phyloP scores from a whole-genome alignment of 2,888 invertebrate genomes.

The Clepsis dumicolana region DNA sequence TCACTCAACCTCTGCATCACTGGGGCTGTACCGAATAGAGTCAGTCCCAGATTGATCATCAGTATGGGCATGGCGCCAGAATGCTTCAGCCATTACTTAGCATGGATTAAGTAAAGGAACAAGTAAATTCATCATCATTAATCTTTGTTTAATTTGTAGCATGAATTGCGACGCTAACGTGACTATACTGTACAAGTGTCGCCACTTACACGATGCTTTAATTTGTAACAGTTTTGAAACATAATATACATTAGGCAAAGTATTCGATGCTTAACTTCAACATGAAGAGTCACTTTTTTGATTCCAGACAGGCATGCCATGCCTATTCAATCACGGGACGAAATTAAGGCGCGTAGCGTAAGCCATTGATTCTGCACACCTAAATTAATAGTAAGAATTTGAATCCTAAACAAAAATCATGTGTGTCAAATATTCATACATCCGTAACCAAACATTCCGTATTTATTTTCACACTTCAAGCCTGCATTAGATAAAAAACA shows the following conservation, averaged over 20 bases:
- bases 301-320: no score
- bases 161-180: background rate
- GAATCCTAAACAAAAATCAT: background rate
- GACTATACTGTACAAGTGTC: no score
- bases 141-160: background rate
- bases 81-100: background rate
- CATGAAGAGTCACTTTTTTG: no score
- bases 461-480: background rate
- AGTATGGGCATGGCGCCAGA: background rate
- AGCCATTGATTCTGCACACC: background rate
- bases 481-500: conserved; percentile 1
- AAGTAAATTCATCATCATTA: background rate
- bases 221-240: no score
- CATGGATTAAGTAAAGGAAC: background rate
- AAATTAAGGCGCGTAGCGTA: no score
- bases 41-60: background rate
- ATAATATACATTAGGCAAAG: no score
- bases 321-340: no score
- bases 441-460: background rate
- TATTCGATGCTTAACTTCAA: no score
- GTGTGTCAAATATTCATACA: background rate
- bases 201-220: no score
- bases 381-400: background rate
- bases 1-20: no score
- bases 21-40: background rate